Conservation (phyloP, 2,888 invertebrate species). For the Drosophila limbata region DNA sequence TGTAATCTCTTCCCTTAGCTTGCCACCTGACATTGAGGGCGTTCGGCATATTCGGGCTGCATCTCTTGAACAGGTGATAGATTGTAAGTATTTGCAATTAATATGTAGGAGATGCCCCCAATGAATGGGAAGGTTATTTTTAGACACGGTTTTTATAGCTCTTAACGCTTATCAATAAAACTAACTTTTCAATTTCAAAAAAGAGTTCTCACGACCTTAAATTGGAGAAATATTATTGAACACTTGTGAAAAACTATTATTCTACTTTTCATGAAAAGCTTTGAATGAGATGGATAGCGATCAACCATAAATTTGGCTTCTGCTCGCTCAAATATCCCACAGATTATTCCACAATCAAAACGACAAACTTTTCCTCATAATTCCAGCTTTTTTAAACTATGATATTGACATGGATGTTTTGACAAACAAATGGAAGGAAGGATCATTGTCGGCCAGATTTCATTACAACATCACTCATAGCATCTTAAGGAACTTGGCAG, state of each 20-base stretch:
- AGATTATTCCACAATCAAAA: no score
- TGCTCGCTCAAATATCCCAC: no score
- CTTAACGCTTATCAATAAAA: not conserved
- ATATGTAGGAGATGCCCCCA: not conserved
- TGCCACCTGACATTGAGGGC: not conserved
- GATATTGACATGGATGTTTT: not conserved
- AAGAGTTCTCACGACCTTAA: no score
- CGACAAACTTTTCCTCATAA: no score
- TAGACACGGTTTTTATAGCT: not conserved
- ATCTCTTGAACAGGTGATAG: not conserved
- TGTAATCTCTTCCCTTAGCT: slow-evolving; percentile 2
- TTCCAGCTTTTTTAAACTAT: slow-evolving; percentile 1
- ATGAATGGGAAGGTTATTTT: not conserved
- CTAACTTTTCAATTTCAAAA: not conserved
- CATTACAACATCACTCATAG: not conserved
- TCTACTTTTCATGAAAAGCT: no score
- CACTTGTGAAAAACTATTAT: no score
- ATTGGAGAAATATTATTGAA: no score
- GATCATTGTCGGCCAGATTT: not conserved
- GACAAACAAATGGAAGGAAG: slow-evolving; percentile 17
- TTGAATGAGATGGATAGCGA: no score
- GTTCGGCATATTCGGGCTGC: slow-evolving; percentile 19
- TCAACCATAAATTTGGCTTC: no score
- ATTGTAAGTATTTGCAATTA: slow-evolving; percentile 1
- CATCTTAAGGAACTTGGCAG: slow-evolving; percentile 4